Base-by-base conservation (phyloP, 2,113 vertebrate species). In the Poicephalus meyeri region DNA sequence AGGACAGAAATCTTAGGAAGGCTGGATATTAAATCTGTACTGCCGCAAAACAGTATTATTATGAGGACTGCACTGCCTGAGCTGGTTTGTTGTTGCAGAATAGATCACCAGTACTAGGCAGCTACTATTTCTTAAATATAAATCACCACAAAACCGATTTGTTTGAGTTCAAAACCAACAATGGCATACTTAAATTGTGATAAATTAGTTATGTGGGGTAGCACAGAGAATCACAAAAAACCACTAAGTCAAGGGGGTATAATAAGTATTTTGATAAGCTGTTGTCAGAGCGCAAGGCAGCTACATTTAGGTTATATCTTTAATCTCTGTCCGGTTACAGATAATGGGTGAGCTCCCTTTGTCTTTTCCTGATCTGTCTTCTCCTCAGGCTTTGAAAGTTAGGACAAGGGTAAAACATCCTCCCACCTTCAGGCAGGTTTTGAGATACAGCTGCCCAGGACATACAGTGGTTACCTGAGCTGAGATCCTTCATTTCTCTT, bases 71-170 rank as follows among this genome's bases (percentile, higher is more conserved):
- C 26, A 4, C 23, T 87, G 86, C 61, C 52, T 72, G 39, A 20
- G 26, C 26, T 85, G 84, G 52, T 91, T 96, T 94, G 77, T 94
- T 94, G 44, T 91, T 92, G 70, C 87, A 95, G 89, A 84, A 72
- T 20, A 89, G 52, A 42, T 92, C 77, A 39, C 39, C 65, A 72
- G 65, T 68, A 68, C 47, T n/a, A 61, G 73, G 65, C 74, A 91
- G 89, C 70, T 96, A 94, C 46, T 85, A 63, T 94, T 95, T 95
- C 93, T 85, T 80, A 80, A 91, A 69, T 31, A 63, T 91, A 88
- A 91, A 94, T 89, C 78, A 85, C 37, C 39, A 55, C 35, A 79
- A 79, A 86, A 92, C 39, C 33, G 33, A 18, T 80, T 92, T 80
- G n/a, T 80, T 88, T 78, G 86, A 92, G 37, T 86, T 91, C 83